Evolutionary conservation across 2,888 invertebrate species (phyloP).

Genomic region (Alloscopus bannaensis): DNA sequence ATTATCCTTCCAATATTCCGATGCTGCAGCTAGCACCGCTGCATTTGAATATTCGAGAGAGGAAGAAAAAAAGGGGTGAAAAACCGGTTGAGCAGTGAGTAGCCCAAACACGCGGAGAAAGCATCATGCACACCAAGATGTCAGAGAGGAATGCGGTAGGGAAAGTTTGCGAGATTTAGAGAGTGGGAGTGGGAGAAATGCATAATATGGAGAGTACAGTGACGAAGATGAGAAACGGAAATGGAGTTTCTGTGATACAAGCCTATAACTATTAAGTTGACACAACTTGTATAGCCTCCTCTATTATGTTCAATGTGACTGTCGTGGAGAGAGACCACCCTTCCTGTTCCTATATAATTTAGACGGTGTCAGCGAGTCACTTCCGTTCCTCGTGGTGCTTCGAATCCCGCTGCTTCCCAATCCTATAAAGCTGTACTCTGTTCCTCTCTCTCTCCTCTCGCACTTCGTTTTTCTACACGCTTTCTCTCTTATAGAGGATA

Average conservation of each 20-base stretch:
- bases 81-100: too few species aligned
- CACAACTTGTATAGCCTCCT: not conserved
- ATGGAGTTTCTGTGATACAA: slow-evolving; percentile 46
- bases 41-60: too few species aligned
- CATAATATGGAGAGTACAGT: slow-evolving; percentile 40
- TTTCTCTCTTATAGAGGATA: too few species aligned
- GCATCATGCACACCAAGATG: too few species aligned
- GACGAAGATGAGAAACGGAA: slow-evolving; percentile 57
- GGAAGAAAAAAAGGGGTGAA: slow-evolving; percentile 12
- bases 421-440: slow-evolving; percentile 16
- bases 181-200: slow-evolving; percentile 24
- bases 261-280: slow-evolving; percentile 17
- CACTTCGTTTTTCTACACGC: too few species aligned
- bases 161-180: too few species aligned
- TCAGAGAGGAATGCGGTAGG: too few species aligned
- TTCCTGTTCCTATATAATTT: slow-evolving; percentile 61
- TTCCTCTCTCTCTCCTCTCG: not conserved
- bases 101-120: too few species aligned
- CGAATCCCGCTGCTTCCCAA: slow-evolving; percentile 50
- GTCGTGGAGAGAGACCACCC: slow-evolving; percentile 44
- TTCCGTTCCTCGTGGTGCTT: slow-evolving; percentile 54
- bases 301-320: slow-evolving; percentile 5
- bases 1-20: too few species aligned
- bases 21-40: too few species aligned
- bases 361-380: slow-evolving; percentile 60